Evolutionary conservation across 2,113 vertebrate species (phyloP).

Genomic region (Ceratotherium simum): DNA sequence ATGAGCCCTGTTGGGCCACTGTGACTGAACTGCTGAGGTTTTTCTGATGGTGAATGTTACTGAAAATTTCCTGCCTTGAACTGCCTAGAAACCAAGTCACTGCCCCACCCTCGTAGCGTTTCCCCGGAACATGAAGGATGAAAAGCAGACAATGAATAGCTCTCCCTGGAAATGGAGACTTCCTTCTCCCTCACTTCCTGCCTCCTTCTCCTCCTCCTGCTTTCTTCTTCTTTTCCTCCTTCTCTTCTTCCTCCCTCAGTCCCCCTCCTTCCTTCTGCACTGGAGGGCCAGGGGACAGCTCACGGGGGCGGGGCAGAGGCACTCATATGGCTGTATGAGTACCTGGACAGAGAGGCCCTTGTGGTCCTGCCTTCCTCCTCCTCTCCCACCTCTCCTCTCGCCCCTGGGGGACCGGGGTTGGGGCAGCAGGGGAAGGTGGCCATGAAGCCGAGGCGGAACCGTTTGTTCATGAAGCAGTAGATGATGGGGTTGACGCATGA

Average conservation of each 20-base stretch:
- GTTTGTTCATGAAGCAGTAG: slow-evolving; percentile 99
- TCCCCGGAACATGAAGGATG: neutral
- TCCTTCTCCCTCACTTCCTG: neutral
- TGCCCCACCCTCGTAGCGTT: fast-evolving
- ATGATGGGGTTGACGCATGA: slow-evolving; percentile 98
- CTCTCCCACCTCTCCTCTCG: slow-evolving; percentile 77
- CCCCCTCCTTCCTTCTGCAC: fast-evolving
- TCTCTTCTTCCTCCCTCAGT: fast-evolving
- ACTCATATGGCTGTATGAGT: slow-evolving; percentile 88
- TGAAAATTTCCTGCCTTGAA: neutral
- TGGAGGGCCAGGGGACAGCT: neutral
- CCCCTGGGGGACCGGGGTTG: neutral
- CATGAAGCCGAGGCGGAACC: slow-evolving; percentile 94
- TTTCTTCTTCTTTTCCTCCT: fast-evolving
- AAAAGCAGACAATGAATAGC: fast-evolving
- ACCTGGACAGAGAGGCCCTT: slow-evolving; percentile 87
- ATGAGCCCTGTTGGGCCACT: fast-evolving
- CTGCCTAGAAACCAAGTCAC: neutral
- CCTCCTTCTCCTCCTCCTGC: neutral
- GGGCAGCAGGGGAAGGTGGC: slow-evolving; percentile 93
- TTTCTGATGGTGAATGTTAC: neutral
- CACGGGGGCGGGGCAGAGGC: slow-evolving; percentile 86
- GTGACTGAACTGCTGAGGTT: neutral
- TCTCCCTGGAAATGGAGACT: fast-evolving
- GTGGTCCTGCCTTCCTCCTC: slow-evolving; percentile 91